Conservation (phyloP, 2,888 invertebrate species). For the Cosmopolites sordidus region DNA sequence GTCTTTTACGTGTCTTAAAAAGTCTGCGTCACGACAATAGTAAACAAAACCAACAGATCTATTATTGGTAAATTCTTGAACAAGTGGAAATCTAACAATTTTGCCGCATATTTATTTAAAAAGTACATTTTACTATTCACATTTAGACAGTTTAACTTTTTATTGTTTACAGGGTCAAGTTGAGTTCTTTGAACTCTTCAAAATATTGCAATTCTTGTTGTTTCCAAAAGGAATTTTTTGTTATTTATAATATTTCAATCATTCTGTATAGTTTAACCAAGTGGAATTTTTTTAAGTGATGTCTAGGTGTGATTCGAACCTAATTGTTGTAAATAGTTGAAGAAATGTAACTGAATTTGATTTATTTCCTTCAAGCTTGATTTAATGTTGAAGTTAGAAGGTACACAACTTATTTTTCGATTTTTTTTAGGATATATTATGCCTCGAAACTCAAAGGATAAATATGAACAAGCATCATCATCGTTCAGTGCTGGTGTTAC, state of each 20-base stretch:
- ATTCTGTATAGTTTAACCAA: background rate
- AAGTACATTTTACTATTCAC: constrained; percentile 2
- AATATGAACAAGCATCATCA: constrained; percentile 65
- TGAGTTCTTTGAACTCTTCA: constrained; percentile 40
- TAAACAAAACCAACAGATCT: constrained; percentile 29
- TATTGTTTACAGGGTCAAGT: constrained; percentile 36
- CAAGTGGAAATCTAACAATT: background rate
- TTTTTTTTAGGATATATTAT: constrained; percentile 47
- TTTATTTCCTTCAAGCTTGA: too few relatives aligned
- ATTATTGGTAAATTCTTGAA: constrained; percentile 6
- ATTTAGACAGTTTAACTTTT: constrained; percentile 10
- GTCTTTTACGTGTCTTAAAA: constrained; percentile 33
- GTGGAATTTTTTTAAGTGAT: too few relatives aligned
- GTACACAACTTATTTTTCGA: too few relatives aligned
- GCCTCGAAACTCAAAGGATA: constrained; percentile 71
- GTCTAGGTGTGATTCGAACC: too few relatives aligned
- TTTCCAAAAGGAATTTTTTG: constrained; percentile 10
- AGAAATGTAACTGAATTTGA: too few relatives aligned
- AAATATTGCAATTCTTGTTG: constrained; percentile 19
- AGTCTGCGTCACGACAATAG: constrained; percentile 36
- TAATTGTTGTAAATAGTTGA: too few relatives aligned
- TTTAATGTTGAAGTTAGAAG: too few relatives aligned
- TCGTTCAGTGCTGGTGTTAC: constrained; percentile 47
- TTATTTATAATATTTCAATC: background rate
- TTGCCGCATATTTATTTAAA: background rate